A percentile compares a stretch with the other conserved stretches of the same genome.
Evolutionary conservation across 2,113 vertebrate genomes (phyloP).

Genomic region (Megaceryle torquata): DNA sequence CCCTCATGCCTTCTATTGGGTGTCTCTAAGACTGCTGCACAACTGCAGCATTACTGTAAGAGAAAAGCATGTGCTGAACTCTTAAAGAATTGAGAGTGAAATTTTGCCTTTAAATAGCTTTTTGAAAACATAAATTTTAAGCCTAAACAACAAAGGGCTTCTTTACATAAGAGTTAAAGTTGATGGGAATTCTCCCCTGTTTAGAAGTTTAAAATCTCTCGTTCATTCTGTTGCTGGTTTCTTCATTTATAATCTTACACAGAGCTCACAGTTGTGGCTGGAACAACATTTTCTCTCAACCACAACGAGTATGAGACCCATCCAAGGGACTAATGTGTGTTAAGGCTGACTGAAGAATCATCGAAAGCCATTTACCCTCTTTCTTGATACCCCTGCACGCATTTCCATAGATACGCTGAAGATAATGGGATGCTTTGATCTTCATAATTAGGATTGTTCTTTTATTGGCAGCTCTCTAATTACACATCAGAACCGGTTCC

Average conservation of each 20-base stretch:
- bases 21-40: not conserved
- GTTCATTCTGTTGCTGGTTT: accelerated
- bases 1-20: not conserved
- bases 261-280: not conserved
- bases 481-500: constrained; percentile 7
- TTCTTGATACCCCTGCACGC: not conserved
- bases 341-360: not conserved
- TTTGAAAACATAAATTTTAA: not conserved
- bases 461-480: constrained; percentile 46
- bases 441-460: constrained; percentile 11
- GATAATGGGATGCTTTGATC: constrained; percentile 28
- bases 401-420: not conserved
- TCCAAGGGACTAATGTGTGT: not conserved
- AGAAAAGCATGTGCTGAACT: not conserved
- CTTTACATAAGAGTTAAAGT: not conserved
- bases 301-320: not conserved
- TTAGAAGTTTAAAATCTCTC: not conserved
- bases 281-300: not conserved
- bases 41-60: not conserved
- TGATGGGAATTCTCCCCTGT: not conserved
- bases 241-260: not conserved
- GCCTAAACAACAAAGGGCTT: not conserved
- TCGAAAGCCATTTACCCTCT: not conserved
- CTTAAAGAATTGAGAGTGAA: not conserved
- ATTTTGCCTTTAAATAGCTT: not conserved